These are phyloP conservation scores for Cygnus olor DNA, from an alignment of 2,797 vertebrate genomes.

Conservation along the genomic window DNA sequence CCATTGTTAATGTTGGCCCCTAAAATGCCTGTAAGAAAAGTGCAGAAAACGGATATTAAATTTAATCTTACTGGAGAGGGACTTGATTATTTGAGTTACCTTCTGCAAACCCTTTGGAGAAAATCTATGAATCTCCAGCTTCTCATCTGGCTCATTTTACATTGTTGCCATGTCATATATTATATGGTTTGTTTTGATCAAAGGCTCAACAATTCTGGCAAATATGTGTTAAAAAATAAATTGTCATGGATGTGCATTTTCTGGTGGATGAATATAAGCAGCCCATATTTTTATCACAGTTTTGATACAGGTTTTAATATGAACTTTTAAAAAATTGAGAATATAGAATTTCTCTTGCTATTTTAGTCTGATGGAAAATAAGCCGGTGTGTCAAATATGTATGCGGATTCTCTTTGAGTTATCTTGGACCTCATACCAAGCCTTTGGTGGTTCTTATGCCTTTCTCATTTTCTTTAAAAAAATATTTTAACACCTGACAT, in stretches of 20 bases:
- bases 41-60: not conserved
- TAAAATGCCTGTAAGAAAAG: not conserved
- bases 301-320: not conserved
- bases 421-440: constrained; percentile 18
- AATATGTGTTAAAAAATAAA: not conserved
- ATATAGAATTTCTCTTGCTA: constrained; percentile 2
- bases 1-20: not conserved
- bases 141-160: not conserved
- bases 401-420: constrained; percentile 40
- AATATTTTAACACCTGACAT: constrained; percentile 68
- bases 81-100: not conserved
- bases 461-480: constrained; percentile 61
- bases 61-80: not conserved
- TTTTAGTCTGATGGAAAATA: constrained; percentile 39
- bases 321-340: not conserved
- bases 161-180: not conserved
- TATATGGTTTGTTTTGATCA: not conserved
- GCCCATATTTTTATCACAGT: not conserved
- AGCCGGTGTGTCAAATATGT: constrained; percentile 17
- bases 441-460: constrained; percentile 45
- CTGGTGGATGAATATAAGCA: not conserved
- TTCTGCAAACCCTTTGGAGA: not conserved
- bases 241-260: not conserved
- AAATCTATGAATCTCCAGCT: not conserved
- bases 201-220: not conserved